Evolutionary conservation across 2,888 invertebrate species (phyloP).

Genomic region (Orthosia cruda): DNA sequence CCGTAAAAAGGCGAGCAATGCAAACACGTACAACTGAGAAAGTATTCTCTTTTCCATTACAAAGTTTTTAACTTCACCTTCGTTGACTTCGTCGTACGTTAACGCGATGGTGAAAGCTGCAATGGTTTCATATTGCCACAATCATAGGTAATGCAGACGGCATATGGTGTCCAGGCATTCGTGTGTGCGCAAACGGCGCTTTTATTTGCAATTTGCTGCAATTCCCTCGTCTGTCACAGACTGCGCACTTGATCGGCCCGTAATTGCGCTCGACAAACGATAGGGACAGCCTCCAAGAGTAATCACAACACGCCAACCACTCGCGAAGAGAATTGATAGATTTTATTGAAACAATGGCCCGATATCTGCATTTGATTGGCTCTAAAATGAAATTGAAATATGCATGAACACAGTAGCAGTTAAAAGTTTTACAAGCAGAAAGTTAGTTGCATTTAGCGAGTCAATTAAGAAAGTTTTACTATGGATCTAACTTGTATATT

Average conservation of each 20-base stretch:
- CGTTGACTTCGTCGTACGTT: slow-evolving; percentile 37
- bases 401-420: slow-evolving; percentile 21
- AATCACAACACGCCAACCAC: slow-evolving; percentile 57
- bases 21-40: slow-evolving; percentile 68
- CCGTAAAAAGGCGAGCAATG: slow-evolving; percentile 66
- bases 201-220: slow-evolving; percentile 75
- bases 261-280: slow-evolving; percentile 60
- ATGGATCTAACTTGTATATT: neutral
- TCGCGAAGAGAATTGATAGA: slow-evolving; percentile 23
- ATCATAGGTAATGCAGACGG: slow-evolving; percentile 65
- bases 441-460: slow-evolving; percentile 8
- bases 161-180: slow-evolving; percentile 64
- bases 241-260: slow-evolving; percentile 48
- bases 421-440: slow-evolving; percentile 29
- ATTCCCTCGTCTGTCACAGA: slow-evolving; percentile 65
- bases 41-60: slow-evolving; percentile 71
- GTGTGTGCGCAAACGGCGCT: slow-evolving; percentile 59
- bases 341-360: slow-evolving; percentile 41
- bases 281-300: slow-evolving; percentile 34
- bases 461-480: slow-evolving; percentile 8
- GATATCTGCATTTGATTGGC: slow-evolving; percentile 29
- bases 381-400: slow-evolving; percentile 40
- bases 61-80: slow-evolving; percentile 58
- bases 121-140: slow-evolving; percentile 69
- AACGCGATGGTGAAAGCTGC: slow-evolving; percentile 68